Evolutionary conservation across 2,888 invertebrate genomes (phyloP), one percentile per base, ranked within the genome.

Genomic region (Melanostoma scalare): DNA sequence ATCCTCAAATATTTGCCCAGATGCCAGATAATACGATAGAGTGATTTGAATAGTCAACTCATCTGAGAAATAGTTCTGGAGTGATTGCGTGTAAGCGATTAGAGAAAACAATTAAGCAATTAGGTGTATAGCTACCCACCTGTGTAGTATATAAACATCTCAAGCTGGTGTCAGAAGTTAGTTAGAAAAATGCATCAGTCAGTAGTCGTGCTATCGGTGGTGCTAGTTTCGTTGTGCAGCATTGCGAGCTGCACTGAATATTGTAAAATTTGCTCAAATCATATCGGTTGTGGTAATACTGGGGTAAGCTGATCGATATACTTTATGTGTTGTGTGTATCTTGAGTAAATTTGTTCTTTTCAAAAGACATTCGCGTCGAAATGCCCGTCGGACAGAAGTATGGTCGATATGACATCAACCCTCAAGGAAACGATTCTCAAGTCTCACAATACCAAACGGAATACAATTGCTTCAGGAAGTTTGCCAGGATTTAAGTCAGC

Each of bases 361-460:
- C 44, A 5, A 10, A 67, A 55, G 6, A n/a, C 44, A 33, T 0
- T n/a, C 48, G 1, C 10, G 61, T 0, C 3, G 33, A 8, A 33
- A 8, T 2, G 3, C 31, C 10, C 10, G 10, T 3, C 4, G 3
- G 10, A 46, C 4, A 46, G 10, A 46, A 20, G 20, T 20, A 33
- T 71, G 33, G 42, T 71, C 0, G 5, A 6, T 0, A 52, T 75
- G 58, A 68, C 75, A 2, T 4, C 33, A 2, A 10, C 40, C 5
- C 35, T 73, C 0, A 68, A 52, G 9, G 2, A n/a, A 8, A 20
- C 33, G 2, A 77, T 81, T 20, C n/a, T 76, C 3, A 38, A 35
- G 3, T 46, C 52, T 6, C 86, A 87, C 63, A 88, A 88, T 55
- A n/a, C 68, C 4, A 60, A 87, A 10, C 86, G 88, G 1, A 88